Base-by-base conservation (phyloP, 1,140 invertebrate species). In the Dinoponera quadriceps region DNA sequence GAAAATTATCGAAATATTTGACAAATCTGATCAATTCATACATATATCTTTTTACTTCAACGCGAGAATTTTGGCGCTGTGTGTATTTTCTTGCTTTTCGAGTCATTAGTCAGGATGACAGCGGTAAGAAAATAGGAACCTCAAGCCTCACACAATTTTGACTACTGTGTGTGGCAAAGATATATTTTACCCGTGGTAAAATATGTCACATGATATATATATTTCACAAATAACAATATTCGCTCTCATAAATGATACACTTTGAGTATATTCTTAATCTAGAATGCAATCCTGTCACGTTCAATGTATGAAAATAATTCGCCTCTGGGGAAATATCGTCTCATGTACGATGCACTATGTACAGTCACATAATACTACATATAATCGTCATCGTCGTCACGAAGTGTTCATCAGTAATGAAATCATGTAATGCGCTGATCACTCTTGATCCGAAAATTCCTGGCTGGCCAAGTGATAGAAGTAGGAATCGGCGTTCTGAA, bases 381-480 rank as follows among this genome's bases (percentile, higher is more conserved):
- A 62, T 25, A 66, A 78, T 57, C 20, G 20, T 54, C n/a, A 14
- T 27, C 11, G 13, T 63, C 18, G 55, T 54, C 14, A 14, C 1
- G 16, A 54, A 44, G n/a, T n/a, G n/a, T n/a, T 54, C 16, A n/a
- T 48, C 29, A 3, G 1, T 25, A 59, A 48, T 29, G 20, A 59
- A 5, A 49, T 59, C n/a, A 14, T 60, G 38, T 44, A 5, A 25
- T 51, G n/a, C 2, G 11, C 11, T 57, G 71, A 60, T 90, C 66
- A 91, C 65, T 91, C 90, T 72, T 89, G 85, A n/a, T 93, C 90
- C 0, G 90, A 86, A 84, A 92, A 95, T 60, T 95, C 94, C 81
- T 95, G 93, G 85, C 92, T 94, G 1, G 96, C 95, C 89, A 99
- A 95, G 60, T 94, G 92, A 91, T 97, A 96, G 90, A 98, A 98